Evolutionary conservation across 2,113 vertebrate genomes (phyloP).

Genomic region (Otocyon megalotis): DNA sequence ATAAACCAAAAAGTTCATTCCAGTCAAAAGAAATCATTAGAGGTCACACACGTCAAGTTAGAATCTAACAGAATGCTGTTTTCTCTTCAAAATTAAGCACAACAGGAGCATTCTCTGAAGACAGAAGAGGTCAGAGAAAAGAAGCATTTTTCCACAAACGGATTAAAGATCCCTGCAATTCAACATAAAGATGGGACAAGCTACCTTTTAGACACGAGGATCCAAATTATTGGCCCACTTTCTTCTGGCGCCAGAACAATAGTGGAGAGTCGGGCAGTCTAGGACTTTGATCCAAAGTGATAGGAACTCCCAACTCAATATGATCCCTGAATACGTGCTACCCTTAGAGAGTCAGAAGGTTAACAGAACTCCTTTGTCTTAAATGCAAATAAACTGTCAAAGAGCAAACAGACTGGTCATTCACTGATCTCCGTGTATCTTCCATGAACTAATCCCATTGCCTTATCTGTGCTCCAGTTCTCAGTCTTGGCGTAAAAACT

Average conservation of each 20-base stretch:
- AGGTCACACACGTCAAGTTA: not conserved
- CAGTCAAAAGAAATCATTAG: not conserved
- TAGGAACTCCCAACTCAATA: no score
- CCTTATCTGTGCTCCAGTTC: not conserved
- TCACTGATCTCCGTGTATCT: not conserved
- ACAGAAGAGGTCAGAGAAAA: not conserved
- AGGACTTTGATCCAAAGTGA: not conserved
- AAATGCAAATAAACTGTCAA: not conserved
- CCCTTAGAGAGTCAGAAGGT: not conserved
- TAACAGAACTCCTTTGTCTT: not conserved
- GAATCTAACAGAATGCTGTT: not conserved
- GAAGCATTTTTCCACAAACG: not conserved
- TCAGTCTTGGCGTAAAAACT: not conserved
- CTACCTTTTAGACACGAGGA: not conserved
- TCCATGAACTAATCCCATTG: rapidly evolving
- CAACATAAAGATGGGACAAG: not conserved
- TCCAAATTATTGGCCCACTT: not conserved
- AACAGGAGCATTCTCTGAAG: not conserved
- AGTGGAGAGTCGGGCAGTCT: not conserved
- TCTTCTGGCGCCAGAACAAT: not conserved
- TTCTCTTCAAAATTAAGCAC: constrained; percentile 46
- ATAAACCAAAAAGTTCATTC: not conserved
- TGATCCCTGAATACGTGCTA: not conserved
- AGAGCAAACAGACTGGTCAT: not conserved
- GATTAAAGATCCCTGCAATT: not conserved